Conservation (phyloP, 53 echinoderm and acorn worm species). For the Actinopyga echinites region DNA sequence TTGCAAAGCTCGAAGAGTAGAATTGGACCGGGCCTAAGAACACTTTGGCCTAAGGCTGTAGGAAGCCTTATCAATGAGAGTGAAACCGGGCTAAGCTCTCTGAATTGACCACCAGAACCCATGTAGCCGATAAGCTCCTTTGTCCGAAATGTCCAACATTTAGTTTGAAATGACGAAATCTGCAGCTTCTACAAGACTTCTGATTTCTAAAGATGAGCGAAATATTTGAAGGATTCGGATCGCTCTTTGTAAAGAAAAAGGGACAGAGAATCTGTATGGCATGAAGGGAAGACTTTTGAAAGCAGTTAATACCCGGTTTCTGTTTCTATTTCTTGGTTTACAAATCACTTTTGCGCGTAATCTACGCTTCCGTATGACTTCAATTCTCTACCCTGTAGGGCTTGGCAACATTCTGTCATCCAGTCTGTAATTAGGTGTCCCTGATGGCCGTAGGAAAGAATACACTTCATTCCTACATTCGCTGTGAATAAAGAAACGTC, state of each 20-base stretch:
- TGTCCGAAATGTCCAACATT: constrained; percentile 19
- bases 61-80: constrained; percentile 9
- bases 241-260: background rate
- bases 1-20: background rate
- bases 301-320: constrained; percentile 14
- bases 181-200: background rate
- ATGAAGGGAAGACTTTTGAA: constrained; percentile 7
- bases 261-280: background rate
- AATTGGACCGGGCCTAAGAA: background rate
- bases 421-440: background rate
- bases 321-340: constrained; percentile 9
- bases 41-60: background rate
- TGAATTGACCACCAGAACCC: constrained; percentile 30
- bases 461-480: too few relatives aligned
- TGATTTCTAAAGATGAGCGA: background rate
- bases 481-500: too few relatives aligned
- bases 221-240: background rate
- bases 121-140: constrained; percentile 18
- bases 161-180: constrained; percentile 20
- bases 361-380: background rate
- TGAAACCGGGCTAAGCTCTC: constrained; percentile 15
- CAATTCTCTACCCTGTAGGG: constrained; percentile 10
- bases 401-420: background rate
- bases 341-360: background rate
- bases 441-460: too few relatives aligned